Evolutionary conservation across 2,113 vertebrate genomes (phyloP).

Genomic region (Antennarius striatus): DNA sequence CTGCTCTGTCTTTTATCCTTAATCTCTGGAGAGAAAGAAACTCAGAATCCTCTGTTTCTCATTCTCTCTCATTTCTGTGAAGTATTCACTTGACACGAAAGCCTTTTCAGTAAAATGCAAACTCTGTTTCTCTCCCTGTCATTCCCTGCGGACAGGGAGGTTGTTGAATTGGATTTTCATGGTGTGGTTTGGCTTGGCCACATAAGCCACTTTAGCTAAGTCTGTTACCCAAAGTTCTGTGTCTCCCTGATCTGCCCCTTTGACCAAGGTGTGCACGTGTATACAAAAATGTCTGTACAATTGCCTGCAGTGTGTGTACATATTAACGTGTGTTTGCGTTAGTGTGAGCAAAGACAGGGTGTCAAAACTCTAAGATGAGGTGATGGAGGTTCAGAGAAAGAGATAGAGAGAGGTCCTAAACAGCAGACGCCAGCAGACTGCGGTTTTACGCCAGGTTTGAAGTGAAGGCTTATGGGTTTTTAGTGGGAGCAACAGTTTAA

Average conservation of each 20-base stretch:
- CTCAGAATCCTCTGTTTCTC: conserved; percentile 45
- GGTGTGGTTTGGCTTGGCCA: conserved; percentile 61
- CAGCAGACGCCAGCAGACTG: conserved; percentile 67
- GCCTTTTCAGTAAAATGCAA: conserved; percentile 63
- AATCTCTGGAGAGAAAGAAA: conserved; percentile 55
- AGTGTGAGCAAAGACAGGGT: conserved; percentile 20
- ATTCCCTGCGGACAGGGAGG: conserved; percentile 42
- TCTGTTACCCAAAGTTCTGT: conserved; percentile 71
- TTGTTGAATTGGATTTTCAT: conserved; percentile 76
- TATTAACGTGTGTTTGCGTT: neutral
- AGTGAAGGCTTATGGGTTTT: conserved; percentile 59
- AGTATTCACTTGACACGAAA: conserved; percentile 59
- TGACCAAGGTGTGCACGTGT: conserved; percentile 50
- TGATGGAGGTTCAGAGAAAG: conserved; percentile 50
- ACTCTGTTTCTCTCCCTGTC: conserved; percentile 27
- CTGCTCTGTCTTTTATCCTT: conserved; percentile 44
- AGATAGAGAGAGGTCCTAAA: conserved; percentile 41
- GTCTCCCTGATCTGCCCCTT: conserved; percentile 52
- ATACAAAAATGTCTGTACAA: conserved; percentile 17
- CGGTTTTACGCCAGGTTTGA: conserved; percentile 61
- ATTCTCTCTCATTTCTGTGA: conserved; percentile 51
- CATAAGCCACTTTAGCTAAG: conserved; percentile 78
- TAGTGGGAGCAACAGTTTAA: conserved; percentile 55
- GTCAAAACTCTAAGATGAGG: conserved; percentile 53
- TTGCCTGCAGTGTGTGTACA: conserved; percentile 26